Conservation (phyloP, 2,888 invertebrate species). For the Lathronympha strigana region DNA sequence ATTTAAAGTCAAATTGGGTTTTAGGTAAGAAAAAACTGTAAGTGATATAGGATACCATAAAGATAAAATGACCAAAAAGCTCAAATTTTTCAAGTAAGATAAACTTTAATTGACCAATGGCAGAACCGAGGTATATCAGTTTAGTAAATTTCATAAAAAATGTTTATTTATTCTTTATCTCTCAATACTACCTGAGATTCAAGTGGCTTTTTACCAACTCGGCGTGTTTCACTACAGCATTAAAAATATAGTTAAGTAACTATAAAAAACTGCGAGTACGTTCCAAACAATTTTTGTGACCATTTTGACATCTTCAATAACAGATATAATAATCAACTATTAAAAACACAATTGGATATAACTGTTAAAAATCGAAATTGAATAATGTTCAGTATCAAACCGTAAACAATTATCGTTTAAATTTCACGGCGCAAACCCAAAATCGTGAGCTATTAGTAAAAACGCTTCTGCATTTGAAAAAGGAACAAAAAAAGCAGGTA, state of each 20-base stretch:
- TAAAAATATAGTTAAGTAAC: background rate
- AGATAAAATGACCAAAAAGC: slow-evolving; percentile 9
- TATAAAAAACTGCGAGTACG: background rate
- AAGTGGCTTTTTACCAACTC: too few species aligned
- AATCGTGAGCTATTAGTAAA: slow-evolving; percentile 35
- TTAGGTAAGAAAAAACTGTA: slow-evolving; percentile 19
- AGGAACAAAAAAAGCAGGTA: slow-evolving; percentile 61
- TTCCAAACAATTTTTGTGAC: background rate
- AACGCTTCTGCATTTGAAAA: slow-evolving; percentile 34
- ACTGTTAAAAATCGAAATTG: slow-evolving; percentile 22
- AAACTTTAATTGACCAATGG: too few species aligned
- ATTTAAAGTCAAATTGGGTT: slow-evolving; percentile 12
- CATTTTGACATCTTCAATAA: background rate
- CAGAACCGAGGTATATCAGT: too few species aligned
- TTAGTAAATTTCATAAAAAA: too few species aligned
- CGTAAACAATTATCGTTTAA: slow-evolving; percentile 35
- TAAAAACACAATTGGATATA: slow-evolving; percentile 6
- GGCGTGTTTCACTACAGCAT: slow-evolving; percentile 11
- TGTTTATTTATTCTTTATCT: too few species aligned
- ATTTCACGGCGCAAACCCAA: slow-evolving; percentile 39
- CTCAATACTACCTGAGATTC: too few species aligned
- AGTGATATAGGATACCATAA: slow-evolving; percentile 38
- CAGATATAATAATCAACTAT: background rate
- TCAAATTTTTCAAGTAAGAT: slow-evolving; percentile 5
- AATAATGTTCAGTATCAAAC: slow-evolving; percentile 17